These are phyloP conservation scores for Carettochelys insculpta DNA, from an alignment of 2,113 vertebrate species.

Conservation along the genomic window DNA sequence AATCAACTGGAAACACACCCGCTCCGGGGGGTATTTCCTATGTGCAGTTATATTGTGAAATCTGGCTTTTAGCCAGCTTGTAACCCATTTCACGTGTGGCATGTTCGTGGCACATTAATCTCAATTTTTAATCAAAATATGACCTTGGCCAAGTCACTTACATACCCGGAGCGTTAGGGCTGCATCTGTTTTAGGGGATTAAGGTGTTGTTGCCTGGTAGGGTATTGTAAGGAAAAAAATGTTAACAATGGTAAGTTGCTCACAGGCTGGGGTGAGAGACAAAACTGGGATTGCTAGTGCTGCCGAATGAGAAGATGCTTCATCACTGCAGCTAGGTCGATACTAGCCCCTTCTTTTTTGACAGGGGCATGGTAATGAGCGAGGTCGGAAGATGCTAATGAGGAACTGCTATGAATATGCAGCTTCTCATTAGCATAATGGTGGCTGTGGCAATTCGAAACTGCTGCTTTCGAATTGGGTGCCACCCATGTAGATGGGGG, in stretches of 20 bases:
- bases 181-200: neutral
- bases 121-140: neutral
- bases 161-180: neutral
- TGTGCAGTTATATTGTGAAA: neutral
- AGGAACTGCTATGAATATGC: too few relatives aligned
- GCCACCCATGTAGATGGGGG: too few relatives aligned
- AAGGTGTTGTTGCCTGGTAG: too few relatives aligned
- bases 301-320: too few relatives aligned
- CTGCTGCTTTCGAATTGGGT: too few relatives aligned
- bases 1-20: neutral
- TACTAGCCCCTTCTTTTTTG: too few relatives aligned
- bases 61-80: neutral
- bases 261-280: neutral
- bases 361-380: too few relatives aligned
- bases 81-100: neutral
- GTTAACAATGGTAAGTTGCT: neutral
- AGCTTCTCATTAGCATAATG: too few relatives aligned
- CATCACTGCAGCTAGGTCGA: too few relatives aligned
- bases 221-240: neutral
- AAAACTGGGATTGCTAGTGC: neutral
- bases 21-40: neutral
- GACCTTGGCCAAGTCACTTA: neutral
- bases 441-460: too few relatives aligned
- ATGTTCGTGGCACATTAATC: neutral
- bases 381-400: too few relatives aligned